Conservation (phyloP, 1,140 invertebrate species). For the Ostrea edulis region DNA sequence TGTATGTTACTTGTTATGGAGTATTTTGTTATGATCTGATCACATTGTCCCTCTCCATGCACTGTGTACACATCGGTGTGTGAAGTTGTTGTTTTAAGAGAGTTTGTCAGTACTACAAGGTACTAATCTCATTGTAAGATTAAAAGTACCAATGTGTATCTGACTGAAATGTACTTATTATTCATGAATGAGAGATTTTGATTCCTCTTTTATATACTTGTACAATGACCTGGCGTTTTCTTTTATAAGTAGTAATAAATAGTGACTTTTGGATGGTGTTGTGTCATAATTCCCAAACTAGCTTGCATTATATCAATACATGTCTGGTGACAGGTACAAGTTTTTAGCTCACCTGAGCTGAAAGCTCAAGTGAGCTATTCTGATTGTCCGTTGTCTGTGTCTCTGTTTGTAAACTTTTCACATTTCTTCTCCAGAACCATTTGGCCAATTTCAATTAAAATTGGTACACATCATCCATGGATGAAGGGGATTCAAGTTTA, state of each 20-base stretch:
- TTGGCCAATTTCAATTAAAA: too few relatives aligned
- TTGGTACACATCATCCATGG: too few relatives aligned
- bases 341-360: too few relatives aligned
- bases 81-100: not conserved
- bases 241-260: slow-evolving; percentile 13
- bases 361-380: too few relatives aligned
- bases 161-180: not conserved
- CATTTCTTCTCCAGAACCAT: too few relatives aligned
- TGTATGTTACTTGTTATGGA: slow-evolving; percentile 16
- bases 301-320: too few relatives aligned
- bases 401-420: too few relatives aligned
- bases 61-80: not conserved
- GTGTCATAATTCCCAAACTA: too few relatives aligned
- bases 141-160: not conserved
- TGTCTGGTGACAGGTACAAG: too few relatives aligned
- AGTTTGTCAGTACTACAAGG: not conserved
- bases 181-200: not conserved
- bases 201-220: not conserved
- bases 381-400: too few relatives aligned
- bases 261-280: not conserved
- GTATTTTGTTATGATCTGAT: slow-evolving; percentile 16
- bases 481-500: too few relatives aligned
- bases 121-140: slow-evolving; percentile 23
- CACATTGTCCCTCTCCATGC: not conserved
- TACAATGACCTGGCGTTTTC: not conserved